Conservation (phyloP, 2,113 vertebrate genomes). For the Furnarius figulus region DNA sequence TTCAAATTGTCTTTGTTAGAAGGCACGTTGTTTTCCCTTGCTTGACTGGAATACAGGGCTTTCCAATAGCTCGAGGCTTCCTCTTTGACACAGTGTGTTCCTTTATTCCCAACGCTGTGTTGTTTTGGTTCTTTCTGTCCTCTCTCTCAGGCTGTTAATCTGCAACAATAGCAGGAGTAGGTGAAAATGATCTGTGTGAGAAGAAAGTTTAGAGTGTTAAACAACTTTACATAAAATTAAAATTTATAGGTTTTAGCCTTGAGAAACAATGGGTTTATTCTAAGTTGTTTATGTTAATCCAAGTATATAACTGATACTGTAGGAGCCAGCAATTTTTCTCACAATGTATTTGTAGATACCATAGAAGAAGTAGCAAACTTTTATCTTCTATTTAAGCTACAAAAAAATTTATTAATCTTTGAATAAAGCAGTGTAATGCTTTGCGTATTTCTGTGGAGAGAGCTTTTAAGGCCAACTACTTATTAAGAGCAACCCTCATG, state of each 20-base stretch:
- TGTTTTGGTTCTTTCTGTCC: neutral
- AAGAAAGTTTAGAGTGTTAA: neutral
- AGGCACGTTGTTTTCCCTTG: neutral
- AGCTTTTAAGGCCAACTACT: neutral
- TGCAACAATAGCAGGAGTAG: neutral
- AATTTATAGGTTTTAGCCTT: neutral
- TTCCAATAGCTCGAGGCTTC: neutral
- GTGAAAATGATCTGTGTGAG: neutral
- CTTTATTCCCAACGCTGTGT: accelerated
- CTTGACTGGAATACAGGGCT: neutral
- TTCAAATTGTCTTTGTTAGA: neutral
- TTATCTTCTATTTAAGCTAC: neutral
- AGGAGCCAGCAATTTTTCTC: neutral
- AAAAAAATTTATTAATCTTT: neutral
- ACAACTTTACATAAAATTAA: neutral
- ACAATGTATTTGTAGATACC: neutral
- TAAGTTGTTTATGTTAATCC: neutral
- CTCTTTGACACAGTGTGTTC: neutral
- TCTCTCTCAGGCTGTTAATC: neutral
- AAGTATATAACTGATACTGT: neutral
- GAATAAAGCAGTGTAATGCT: neutral
- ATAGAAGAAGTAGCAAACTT: neutral
- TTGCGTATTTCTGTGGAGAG: neutral
- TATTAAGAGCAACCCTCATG: neutral
- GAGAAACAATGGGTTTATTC: neutral